Conservation (phyloP, 2,888 invertebrate species). For the Drosophila pseudotakahashii region DNA sequence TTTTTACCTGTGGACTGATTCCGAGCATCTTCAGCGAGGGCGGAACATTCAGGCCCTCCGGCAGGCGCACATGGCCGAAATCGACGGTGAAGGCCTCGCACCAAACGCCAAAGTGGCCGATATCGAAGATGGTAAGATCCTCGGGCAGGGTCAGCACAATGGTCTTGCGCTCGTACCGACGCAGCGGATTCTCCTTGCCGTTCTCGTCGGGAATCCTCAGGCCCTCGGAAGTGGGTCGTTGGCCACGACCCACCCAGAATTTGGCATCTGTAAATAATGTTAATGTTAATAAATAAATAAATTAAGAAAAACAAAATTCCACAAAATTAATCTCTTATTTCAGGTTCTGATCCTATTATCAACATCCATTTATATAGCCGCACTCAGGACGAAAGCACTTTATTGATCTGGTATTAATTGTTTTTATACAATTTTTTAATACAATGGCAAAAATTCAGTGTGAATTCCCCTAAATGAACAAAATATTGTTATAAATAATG, state of each 20-base stretch:
- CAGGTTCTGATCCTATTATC: neutral
- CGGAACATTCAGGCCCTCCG: constrained; percentile 91
- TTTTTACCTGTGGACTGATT: constrained; percentile 95
- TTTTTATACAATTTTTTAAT: no score
- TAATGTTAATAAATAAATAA: neutral
- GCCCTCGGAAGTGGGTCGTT: constrained; percentile 92
- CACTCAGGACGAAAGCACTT: neutral
- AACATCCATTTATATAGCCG: neutral
- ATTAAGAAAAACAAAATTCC: neutral
- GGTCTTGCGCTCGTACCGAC: constrained; percentile 93
- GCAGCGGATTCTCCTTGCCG: constrained; percentile 91
- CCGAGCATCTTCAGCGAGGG: constrained; percentile 97
- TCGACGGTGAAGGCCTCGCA: constrained; percentile 96
- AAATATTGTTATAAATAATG: neutral
- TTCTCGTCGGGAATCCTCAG: constrained; percentile 95
- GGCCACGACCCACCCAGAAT: constrained; percentile 95
- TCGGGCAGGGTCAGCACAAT: constrained; percentile 95
- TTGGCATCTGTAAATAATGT: constrained; percentile 90
- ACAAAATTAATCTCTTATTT: neutral
- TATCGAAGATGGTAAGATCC: constrained; percentile 95
- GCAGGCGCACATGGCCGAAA: constrained; percentile 94
- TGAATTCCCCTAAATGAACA: constrained; percentile 12
- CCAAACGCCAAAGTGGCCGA: constrained; percentile 97
- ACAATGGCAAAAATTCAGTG: neutral
- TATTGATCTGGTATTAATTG: constrained; percentile 3